These are phyloP conservation scores for Sciurus carolinensis DNA, from an alignment of 2,797 vertebrate species.

Conservation along the genomic window DNA sequence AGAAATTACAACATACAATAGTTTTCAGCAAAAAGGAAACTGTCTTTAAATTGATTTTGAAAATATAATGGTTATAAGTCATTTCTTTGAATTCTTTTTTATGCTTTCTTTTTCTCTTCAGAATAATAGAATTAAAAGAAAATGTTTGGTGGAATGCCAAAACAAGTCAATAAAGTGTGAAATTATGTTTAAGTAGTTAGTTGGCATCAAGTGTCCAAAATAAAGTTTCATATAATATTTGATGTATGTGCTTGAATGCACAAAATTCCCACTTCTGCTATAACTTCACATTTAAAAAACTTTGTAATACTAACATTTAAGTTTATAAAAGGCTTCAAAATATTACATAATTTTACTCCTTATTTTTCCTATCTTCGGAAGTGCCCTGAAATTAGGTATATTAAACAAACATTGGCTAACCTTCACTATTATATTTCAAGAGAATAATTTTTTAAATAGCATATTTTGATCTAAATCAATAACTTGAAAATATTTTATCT, in stretches of 20 bases:
- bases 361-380: not conserved
- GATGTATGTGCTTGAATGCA: not conserved
- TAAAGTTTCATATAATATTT: not conserved
- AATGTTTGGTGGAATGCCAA: not conserved
- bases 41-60: not conserved
- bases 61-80: not conserved
- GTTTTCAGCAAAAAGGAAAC: too few relatives aligned
- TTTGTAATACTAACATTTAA: not conserved
- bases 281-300: not conserved
- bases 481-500: not conserved
- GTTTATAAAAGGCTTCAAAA: not conserved
- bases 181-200: not conserved
- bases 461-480: not conserved
- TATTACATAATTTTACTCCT: not conserved
- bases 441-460: not conserved
- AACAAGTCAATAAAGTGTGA: not conserved
- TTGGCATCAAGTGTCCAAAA: not conserved
- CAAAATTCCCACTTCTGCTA: not conserved
- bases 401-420: not conserved
- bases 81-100: not conserved
- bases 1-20: not conserved
- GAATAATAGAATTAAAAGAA: constrained; percentile 13
- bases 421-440: not conserved
- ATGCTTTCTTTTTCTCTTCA: not conserved
- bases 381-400: not conserved